A percentile compares a stretch with the other conserved stretches of the same genome.
phyloP scores from a whole-genome alignment of 1,140 invertebrate genomes.

The Popillia japonica region DNA sequence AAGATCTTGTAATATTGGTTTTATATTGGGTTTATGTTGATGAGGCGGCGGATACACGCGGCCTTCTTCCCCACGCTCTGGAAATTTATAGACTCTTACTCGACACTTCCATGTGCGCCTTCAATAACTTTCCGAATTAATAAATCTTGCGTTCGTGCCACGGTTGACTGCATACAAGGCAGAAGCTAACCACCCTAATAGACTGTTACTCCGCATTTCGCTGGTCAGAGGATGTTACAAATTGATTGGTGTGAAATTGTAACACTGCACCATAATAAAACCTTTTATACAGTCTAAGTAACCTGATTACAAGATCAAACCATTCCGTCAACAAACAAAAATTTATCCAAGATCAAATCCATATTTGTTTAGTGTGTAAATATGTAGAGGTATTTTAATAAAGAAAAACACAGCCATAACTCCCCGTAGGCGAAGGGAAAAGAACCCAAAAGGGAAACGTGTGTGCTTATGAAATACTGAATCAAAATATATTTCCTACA shows the following conservation, averaged over 20 bases:
- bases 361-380: too few relatives aligned
- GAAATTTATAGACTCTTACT: slow-evolving; percentile 27
- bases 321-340: too few relatives aligned
- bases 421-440: background rate
- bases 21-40: slow-evolving; percentile 54
- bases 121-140: slow-evolving; percentile 22
- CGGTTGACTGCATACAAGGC: background rate
- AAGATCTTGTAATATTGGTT: slow-evolving; percentile 50
- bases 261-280: too few relatives aligned
- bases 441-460: background rate
- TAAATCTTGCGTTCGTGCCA: background rate
- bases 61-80: background rate
- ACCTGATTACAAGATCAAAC: too few relatives aligned
- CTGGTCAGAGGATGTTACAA: background rate
- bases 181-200: background rate
- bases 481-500: slow-evolving; percentile 7
- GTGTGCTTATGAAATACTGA: background rate
- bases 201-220: background rate
- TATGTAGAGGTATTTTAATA: too few relatives aligned
- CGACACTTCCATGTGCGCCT: background rate
- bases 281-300: too few relatives aligned
- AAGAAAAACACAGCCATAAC: too few relatives aligned
- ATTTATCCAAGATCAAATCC: too few relatives aligned
- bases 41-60: slow-evolving; percentile 40
- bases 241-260: background rate